A percentile compares a stretch with the other conserved stretches of the same genome.
Evolutionary conservation across 2,113 vertebrate genomes (phyloP).

Genomic region (Onychorhynchus coronatus): DNA sequence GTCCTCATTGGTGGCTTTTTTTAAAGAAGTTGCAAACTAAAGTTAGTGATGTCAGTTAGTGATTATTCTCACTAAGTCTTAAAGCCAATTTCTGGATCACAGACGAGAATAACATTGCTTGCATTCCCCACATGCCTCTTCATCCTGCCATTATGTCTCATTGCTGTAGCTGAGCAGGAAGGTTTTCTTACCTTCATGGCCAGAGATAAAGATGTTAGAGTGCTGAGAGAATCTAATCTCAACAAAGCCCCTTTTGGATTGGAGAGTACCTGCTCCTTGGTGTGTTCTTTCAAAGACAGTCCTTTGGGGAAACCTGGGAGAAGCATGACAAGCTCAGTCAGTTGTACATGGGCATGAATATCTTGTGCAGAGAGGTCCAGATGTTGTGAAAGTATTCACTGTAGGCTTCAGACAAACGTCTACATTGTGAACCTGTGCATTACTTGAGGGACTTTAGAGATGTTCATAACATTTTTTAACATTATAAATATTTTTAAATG

Average conservation of each 20-base stretch:
- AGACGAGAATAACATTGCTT: neutral
- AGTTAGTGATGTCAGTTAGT: neutral
- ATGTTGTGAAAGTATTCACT: neutral
- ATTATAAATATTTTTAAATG: neutral
- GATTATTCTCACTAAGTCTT: constrained; percentile 44
- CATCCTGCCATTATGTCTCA: neutral
- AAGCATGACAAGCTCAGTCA: neutral
- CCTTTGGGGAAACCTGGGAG: neutral
- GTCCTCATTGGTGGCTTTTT: neutral
- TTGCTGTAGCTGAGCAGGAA: neutral
- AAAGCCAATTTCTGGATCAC: constrained; percentile 49
- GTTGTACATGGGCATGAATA: neutral
- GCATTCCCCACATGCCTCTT: constrained; percentile 13
- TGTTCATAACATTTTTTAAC: neutral
- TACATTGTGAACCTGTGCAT: neutral
- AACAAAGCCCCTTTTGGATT: neutral
- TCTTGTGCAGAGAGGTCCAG: neutral
- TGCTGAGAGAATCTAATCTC: neutral
- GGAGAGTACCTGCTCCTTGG: neutral
- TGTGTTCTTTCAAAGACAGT: neutral
- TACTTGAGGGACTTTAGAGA: neutral
- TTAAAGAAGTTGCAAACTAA: neutral
- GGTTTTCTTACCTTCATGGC: constrained; percentile 33
- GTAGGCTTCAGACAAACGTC: neutral
- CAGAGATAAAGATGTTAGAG: constrained; percentile 25